Percentiles rank a stretch among this genome's conserved stretches.
These are phyloP conservation scores for Drosophila paulistorum DNA, from an alignment of 1,140 invertebrate species.

Conservation along the genomic window DNA sequence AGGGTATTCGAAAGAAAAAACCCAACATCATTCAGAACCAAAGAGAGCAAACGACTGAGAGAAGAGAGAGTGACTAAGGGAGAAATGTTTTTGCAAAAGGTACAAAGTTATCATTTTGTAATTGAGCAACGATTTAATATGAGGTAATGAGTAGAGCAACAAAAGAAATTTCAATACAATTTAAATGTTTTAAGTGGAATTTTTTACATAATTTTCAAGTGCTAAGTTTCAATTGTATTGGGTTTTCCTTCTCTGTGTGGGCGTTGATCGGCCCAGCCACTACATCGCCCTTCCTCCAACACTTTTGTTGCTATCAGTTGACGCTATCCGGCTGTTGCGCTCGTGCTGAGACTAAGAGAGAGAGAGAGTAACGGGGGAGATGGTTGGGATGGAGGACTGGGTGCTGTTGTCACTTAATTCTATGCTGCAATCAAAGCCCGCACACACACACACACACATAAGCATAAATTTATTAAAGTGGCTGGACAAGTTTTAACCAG, in stretches of 20 bases:
- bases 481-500: slow-evolving; percentile 59
- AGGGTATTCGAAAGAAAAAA: neutral
- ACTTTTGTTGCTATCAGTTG: slow-evolving; percentile 40
- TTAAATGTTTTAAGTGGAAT: slow-evolving; percentile 8
- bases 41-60: neutral
- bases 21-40: slow-evolving; percentile 21
- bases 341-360: slow-evolving; percentile 1
- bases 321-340: slow-evolving; percentile 42
- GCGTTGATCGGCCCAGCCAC: slow-evolving; percentile 38
- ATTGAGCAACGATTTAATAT: slow-evolving; percentile 9
- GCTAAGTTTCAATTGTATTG: slow-evolving; percentile 6
- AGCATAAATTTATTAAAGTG: slow-evolving; percentile 70
- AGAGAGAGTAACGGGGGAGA: neutral
- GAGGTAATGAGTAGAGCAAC: neutral
- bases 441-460: slow-evolving; percentile 18
- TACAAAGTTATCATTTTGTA: slow-evolving; percentile 19
- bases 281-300: slow-evolving; percentile 1
- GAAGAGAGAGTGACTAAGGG: neutral
- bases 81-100: neutral
- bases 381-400: neutral
- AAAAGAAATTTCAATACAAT: slow-evolving; percentile 6
- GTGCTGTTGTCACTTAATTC: slow-evolving; percentile 53
- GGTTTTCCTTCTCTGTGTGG: neutral
- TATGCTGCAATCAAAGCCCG: slow-evolving; percentile 59
- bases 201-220: slow-evolving; percentile 8